Percentiles rank a stretch among this genome's conserved stretches.
Evolutionary conservation across 2,797 vertebrate genomes (phyloP).

Genomic region (Malurus leucopterus): DNA sequence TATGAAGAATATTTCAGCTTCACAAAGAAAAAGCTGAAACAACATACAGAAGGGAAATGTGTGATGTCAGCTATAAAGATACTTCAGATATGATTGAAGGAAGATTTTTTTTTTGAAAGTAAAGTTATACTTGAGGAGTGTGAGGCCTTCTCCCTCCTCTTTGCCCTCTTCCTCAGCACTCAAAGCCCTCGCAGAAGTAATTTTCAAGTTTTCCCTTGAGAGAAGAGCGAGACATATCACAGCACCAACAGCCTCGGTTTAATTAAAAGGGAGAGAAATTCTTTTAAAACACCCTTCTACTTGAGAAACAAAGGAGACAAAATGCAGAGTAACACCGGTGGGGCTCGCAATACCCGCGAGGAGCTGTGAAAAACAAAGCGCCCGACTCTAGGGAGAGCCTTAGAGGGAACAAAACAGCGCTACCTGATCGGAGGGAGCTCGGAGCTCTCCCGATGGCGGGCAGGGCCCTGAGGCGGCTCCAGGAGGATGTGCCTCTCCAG

Average conservation of each 20-base stretch:
- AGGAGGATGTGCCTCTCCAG: fast-evolving
- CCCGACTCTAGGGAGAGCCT: fast-evolving
- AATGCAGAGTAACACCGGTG: neutral
- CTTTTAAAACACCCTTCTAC: neutral
- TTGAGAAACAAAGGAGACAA: neutral
- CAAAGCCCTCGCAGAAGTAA: neutral
- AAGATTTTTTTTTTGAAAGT: neutral
- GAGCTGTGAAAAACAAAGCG: neutral
- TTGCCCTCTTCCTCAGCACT: neutral
- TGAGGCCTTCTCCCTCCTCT: neutral
- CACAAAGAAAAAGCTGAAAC: neutral
- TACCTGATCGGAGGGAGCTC: neutral
- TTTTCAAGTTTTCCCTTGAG: neutral
- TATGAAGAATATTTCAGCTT: neutral
- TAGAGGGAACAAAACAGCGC: fast-evolving
- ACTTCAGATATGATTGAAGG: neutral
- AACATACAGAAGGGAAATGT: neutral
- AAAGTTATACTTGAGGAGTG: neutral
- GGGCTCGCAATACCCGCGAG: no score
- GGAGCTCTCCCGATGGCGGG: fast-evolving
- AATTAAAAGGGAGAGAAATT: neutral
- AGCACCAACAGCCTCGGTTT: neutral
- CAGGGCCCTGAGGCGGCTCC: neutral
- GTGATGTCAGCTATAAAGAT: neutral
- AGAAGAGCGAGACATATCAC: neutral